Evolutionary conservation across 2,113 vertebrate genomes (phyloP), one percentile per base, ranked within the genome.

Genomic region (Semnornis frantzii): DNA sequence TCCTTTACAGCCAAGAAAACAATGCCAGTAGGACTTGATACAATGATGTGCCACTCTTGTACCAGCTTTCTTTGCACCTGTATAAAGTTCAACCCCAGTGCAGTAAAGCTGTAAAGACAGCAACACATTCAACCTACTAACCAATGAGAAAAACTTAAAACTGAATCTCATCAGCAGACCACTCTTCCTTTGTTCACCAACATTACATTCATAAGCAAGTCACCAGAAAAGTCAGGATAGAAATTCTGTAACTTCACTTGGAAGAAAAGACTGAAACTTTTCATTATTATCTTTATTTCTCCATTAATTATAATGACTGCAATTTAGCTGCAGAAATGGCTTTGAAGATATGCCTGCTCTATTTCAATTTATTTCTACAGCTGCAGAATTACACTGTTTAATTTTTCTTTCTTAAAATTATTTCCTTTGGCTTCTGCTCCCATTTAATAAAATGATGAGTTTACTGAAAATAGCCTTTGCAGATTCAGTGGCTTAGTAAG

Each of bases 401-500:
- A 75, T 82, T 93, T 91, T 73, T 59, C 63, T 70, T 93, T 76
- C 82, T 91, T 94, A 94, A 94, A 76, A 94, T 82, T 91, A 95
- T 96, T 96, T 96, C 84, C 81, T 86, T 78, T 93, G 83, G 85
- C 84, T 94, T 96, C 91, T 62, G 46, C 72, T 94, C 62, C 80
- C 48, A 77, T 93, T 95, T 97, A 97, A 97, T 96, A 96, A 96
- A 95, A 90, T 76, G 91, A 96, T 31, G 13, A 89, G 82, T 92
- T 96, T 78, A 94, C 84, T 92, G 87, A 96, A 96, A 95, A 96
- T 85, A 92, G 93, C 90, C 69, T 81, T 75, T 86, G 79, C 89
- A 62, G 80, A 80, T 94, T 87, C 90, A 86, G 73, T 73, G 97
- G 97, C 98, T 98, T 98, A 98, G 94, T 12, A 39, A 2, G 2